phyloP scores from a whole-genome alignment of 2,888 invertebrate species.

The Trichacis sp. region DNA sequence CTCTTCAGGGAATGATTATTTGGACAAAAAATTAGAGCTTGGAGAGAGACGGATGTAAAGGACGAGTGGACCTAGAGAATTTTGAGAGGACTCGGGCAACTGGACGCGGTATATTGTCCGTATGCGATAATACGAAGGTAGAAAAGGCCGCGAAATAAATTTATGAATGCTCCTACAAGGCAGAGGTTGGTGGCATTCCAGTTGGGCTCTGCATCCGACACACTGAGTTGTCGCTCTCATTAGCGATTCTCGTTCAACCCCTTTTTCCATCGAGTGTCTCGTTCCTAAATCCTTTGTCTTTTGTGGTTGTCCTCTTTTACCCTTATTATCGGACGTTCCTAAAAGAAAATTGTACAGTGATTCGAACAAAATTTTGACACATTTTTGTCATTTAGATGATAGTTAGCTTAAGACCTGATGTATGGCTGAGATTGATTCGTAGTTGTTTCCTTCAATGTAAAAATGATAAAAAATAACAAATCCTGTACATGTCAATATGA shows the following conservation, averaged over 20 bases:
- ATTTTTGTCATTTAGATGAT: no score
- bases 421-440: no score
- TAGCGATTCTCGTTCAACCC: constrained; percentile 52
- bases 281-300: neutral
- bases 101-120: constrained; percentile 59
- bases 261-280: constrained; percentile 7
- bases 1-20: constrained; percentile 1
- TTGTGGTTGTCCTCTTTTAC: neutral
- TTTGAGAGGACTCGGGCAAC: constrained; percentile 39
- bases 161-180: constrained; percentile 59
- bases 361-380: no score
- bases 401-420: no score
- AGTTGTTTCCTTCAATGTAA: no score
- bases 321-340: constrained; percentile 22
- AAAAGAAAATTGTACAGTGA: no score
- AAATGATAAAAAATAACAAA: no score
- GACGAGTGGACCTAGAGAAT: constrained; percentile 29
- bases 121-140: constrained; percentile 57
- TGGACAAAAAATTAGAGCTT: neutral
- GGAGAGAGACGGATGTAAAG: constrained; percentile 1
- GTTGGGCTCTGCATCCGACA: constrained; percentile 59
- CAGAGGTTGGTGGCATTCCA: constrained; percentile 61
- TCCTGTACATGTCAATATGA: no score
- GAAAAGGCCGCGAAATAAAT: constrained; percentile 61
- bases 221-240: constrained; percentile 65